Evolutionary conservation across 2,888 invertebrate genomes (phyloP), one percentile per base, ranked within the genome.

Genomic region (Brachylomia viminalis): DNA sequence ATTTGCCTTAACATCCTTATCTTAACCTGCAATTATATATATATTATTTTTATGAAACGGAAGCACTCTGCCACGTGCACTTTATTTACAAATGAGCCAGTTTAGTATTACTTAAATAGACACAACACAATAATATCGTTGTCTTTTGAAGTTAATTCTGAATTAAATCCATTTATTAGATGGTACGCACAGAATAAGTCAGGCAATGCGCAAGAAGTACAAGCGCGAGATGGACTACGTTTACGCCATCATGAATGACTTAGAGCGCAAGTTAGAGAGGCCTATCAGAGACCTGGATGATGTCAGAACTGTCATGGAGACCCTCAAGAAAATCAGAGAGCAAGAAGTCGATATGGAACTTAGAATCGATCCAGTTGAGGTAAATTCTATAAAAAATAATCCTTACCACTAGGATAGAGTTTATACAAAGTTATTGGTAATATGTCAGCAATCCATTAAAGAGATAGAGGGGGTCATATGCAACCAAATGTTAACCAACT

Each of bases 291-390:
- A 99, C 93, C 96, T 99, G 81, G 99, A 99, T 92, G 99, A 99
- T 91, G 99, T 99, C 0, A 97, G 99, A 72, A 97, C 98, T 90
- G 98, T 99, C 64, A 99, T 99, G 99, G 99, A 99, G 81, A 99
- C 98, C 0, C 94, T 99, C 78, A 98, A 98, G 92, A 99, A 99
- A 94, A 99, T 99, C 72, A 97, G 99, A 10, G 99, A 99, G 87
- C 98, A 99, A 91, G 99, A 99, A 95, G 99, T 99, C 30, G 99
- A 99, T 89, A 99, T 99, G 98, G 99, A 99, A 91, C 96, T 99
- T 68, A 98, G 97, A 91, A 99, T 99, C 78, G 98, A 98, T 90
- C 99, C 99, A 0, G 98, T 99, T 83, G 99, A 99, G 97, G 98
- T 98, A 90, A 75, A 30, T 17, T 52, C 0, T 59, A 17, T 42